A percentile compares a stretch with the other conserved stretches of the same genome.
Evolutionary conservation across 2,888 invertebrate species (phyloP).

Genomic region (Hecatera dysodea): DNA sequence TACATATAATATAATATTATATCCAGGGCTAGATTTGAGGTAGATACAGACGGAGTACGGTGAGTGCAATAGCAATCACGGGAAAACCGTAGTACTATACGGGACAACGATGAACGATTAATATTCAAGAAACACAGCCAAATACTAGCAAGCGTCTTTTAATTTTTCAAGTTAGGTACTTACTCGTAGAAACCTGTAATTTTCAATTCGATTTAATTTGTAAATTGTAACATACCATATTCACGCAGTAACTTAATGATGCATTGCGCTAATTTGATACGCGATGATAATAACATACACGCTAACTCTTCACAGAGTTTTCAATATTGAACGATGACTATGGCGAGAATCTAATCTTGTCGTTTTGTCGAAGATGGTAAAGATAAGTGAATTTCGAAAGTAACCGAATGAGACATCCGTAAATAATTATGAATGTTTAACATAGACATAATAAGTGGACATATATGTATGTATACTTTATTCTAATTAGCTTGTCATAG

Average conservation of each 20-base stretch:
- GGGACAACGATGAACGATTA: slow-evolving; percentile 8
- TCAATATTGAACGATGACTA: background rate
- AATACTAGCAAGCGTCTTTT: slow-evolving; percentile 12
- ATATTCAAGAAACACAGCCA: slow-evolving; percentile 25
- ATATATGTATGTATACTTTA: background rate
- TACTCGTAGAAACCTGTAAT: background rate
- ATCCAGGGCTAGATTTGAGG: slow-evolving; percentile 28
- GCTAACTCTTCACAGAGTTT: background rate
- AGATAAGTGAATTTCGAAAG: too few species aligned
- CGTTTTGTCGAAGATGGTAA: slow-evolving; percentile 2
- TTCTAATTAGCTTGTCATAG: slow-evolving; percentile 24
- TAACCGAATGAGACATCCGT: slow-evolving; percentile 2
- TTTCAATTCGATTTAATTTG: background rate
- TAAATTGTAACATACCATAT: background rate
- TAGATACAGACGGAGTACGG: slow-evolving; percentile 2
- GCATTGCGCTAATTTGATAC: background rate
- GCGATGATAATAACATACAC: background rate
- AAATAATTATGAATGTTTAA: slow-evolving; percentile 4
- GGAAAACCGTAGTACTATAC: slow-evolving; percentile 14
- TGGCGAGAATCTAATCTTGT: too few species aligned
- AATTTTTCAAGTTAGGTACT: slow-evolving; percentile 7
- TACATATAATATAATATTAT: slow-evolving; percentile 32
- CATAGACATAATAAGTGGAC: background rate
- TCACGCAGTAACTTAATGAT: background rate
- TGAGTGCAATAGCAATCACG: slow-evolving; percentile 8